A percentile compares a stretch with the other conserved stretches of the same genome.
Evolutionary conservation across 2,888 invertebrate species (phyloP).

Genomic region (Calameuta filiformis): DNA sequence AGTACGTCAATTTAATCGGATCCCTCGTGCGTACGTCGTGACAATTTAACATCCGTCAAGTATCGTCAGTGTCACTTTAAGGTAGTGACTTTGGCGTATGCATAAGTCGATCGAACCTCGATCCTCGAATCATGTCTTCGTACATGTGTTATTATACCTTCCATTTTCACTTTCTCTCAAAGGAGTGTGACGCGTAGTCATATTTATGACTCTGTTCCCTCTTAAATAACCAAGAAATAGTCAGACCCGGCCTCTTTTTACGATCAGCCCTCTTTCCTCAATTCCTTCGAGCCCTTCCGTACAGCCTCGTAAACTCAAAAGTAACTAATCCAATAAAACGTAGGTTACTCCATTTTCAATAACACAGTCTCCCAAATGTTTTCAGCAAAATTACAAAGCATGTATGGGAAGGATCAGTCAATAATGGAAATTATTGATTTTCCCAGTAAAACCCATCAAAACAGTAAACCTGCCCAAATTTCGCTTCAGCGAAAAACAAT

Average conservation of each 20-base stretch:
- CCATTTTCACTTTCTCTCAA: conserved; percentile 12
- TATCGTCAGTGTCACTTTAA: background rate
- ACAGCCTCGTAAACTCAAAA: conserved; percentile 14
- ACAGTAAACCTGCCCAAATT: background rate
- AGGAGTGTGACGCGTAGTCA: conserved; percentile 10
- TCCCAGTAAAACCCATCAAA: background rate
- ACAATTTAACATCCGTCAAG: background rate
- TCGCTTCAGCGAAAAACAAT: background rate
- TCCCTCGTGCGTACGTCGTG: background rate
- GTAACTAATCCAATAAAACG: conserved; percentile 12
- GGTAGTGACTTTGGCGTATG: background rate
- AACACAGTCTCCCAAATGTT: background rate
- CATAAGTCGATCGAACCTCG: background rate
- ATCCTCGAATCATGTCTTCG: background rate
- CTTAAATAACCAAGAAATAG: conserved; percentile 20
- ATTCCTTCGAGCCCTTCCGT: conserved; percentile 8
- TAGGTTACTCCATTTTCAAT: background rate
- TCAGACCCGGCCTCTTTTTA: conserved; percentile 20
- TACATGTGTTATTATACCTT: background rate
- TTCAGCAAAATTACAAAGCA: background rate
- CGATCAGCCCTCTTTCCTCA: conserved; percentile 13
- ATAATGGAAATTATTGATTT: background rate
- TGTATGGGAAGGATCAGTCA: background rate
- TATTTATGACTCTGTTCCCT: conserved; percentile 18
- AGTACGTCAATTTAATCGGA: background rate